Evolutionary conservation across 2,113 vertebrate species (phyloP).

Genomic region (Heptranchias perlo): DNA sequence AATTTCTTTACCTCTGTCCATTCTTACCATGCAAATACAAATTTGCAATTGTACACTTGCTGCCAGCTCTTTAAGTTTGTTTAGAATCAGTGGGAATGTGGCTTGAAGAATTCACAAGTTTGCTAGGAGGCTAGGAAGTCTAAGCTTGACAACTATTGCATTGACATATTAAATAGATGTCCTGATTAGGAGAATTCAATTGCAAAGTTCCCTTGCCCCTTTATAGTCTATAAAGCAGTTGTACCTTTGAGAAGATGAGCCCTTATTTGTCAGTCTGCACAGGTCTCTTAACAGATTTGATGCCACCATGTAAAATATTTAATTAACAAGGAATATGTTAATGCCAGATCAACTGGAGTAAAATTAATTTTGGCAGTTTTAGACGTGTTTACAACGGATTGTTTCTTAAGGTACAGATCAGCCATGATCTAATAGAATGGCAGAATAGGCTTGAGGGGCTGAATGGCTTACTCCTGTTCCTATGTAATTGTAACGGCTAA

Average conservation of each 20-base stretch:
- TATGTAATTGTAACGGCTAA: neutral
- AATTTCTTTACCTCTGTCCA: neutral
- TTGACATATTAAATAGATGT: neutral
- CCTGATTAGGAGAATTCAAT: neutral
- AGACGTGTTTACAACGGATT: neutral
- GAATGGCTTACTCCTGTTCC: neutral
- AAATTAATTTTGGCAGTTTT: neutral
- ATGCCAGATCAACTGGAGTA: neutral
- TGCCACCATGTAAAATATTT: neutral
- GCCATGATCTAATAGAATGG: neutral
- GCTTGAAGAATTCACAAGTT: neutral
- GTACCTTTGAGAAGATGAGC: neutral
- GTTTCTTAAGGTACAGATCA: neutral
- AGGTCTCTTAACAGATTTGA: neutral
- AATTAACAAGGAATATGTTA: neutral
- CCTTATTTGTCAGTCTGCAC: neutral
- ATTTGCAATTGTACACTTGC: neutral
- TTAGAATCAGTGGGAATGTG: neutral
- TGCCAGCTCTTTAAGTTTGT: neutral
- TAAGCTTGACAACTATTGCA: neutral
- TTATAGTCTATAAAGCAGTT: neutral
- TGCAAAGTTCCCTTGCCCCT: neutral
- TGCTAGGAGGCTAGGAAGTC: neutral
- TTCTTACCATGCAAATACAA: neutral
- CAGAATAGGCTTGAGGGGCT: neutral